These are phyloP conservation scores for Phalacrocorax pelagicus DNA, from an alignment of 2,113 vertebrate species.

Conservation along the genomic window DNA sequence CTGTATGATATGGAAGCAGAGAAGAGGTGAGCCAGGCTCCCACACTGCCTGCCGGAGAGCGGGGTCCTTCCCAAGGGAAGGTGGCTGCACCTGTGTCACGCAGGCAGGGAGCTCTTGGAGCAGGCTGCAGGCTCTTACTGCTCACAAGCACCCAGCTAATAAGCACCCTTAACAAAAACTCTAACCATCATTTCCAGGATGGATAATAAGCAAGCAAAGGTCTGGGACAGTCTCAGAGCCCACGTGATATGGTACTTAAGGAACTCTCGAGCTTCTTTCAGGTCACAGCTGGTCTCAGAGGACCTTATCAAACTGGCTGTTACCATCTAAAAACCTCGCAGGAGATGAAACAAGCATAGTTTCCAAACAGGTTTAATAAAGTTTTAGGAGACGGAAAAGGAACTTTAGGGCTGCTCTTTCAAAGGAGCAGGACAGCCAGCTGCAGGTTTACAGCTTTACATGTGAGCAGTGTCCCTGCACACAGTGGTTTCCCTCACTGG, in stretches of 20 bases:
- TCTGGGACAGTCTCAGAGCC: neutral
- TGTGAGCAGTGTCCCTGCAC: neutral
- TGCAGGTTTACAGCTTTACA: neutral
- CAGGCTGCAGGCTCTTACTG: neutral
- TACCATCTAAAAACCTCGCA: neutral
- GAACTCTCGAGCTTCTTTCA: neutral
- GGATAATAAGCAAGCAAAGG: neutral
- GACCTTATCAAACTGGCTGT: neutral
- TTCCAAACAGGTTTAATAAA: neutral
- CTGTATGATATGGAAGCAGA: neutral
- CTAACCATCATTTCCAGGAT: neutral
- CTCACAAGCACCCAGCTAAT: neutral
- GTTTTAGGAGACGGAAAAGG: neutral
- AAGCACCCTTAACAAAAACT: neutral
- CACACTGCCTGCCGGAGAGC: accelerated
- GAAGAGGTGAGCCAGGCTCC: neutral
- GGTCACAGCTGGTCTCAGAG: neutral
- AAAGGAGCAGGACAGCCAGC: neutral
- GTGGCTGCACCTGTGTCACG: neutral
- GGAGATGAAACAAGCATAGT: neutral
- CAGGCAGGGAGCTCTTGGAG: neutral
- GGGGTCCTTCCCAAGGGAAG: neutral
- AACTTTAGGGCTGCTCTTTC: neutral
- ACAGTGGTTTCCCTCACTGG: neutral
- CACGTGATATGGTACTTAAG: neutral